A percentile compares a stretch with the other conserved stretches of the same genome.
These are phyloP conservation scores for Anguilla pacifica DNA, from an alignment of 2,797 vertebrate genomes.

Conservation along the genomic window DNA sequence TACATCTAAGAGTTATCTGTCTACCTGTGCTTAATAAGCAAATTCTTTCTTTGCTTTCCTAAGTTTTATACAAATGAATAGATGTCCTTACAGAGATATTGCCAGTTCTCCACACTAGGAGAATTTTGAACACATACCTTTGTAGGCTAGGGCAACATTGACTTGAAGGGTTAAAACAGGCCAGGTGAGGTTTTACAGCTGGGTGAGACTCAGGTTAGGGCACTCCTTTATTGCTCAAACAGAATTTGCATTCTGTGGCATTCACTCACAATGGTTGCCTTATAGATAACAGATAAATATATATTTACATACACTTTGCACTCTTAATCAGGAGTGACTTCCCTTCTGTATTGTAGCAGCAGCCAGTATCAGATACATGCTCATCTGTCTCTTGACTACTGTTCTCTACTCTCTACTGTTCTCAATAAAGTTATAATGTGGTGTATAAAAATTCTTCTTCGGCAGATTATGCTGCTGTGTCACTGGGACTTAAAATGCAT, in stretches of 20 bases:
- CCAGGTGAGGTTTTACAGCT: constrained; percentile 39
- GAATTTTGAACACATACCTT: not conserved
- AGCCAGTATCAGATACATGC: not conserved
- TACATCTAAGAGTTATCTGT: not conserved
- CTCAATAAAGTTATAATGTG: not conserved
- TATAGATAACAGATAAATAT: not conserved
- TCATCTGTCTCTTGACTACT: not conserved
- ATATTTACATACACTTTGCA: not conserved
- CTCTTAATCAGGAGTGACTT: not conserved
- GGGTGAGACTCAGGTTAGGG: constrained; percentile 28
- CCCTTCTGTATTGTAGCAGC: not conserved
- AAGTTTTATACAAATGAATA: not conserved
- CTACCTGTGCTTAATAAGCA: not conserved
- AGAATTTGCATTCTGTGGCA: constrained; percentile 39
- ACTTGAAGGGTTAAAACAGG: constrained; percentile 38
- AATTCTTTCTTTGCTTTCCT: not conserved
- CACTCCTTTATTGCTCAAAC: constrained; percentile 50
- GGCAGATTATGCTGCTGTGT: not conserved
- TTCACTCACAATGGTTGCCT: constrained; percentile 1
- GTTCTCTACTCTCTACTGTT: not conserved
- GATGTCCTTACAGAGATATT: not conserved
- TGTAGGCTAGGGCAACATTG: not conserved
- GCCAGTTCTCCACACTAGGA: not conserved
- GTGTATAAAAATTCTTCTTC: not conserved
- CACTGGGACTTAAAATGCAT: not conserved